Evolutionary conservation across 1,140 invertebrate species (phyloP), one percentile per base, ranked within the genome.

Genomic region (Vanessa atalanta): DNA sequence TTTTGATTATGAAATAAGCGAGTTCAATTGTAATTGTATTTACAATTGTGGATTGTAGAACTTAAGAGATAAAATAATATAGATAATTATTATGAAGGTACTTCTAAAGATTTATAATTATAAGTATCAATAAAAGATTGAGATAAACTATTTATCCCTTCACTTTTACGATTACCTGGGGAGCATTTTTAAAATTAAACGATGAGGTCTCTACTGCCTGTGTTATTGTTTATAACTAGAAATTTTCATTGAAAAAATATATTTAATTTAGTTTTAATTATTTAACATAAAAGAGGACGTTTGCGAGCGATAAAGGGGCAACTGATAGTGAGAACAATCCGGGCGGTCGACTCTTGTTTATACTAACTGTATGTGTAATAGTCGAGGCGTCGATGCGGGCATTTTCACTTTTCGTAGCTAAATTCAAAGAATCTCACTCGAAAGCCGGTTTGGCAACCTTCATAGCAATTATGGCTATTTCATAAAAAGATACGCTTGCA

Each of bases 391-490:
- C 68, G 65, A 76, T 75, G 75, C 76, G 70, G 70, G 72, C 70
- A 84, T 83, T 88, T 88, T 88, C 86, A 85, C 86, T 88, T 88
- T 86, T 83, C 76, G 79, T 79, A 61, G 65, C 64, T 71, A 76
- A 81, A 81, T 79, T 71, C 71, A 70, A 77, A 83, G 74, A 78
- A 73, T 65, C 55, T 51, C n/a, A 61, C 60, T 31, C 48, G 65
- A 60, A 61, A 69, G 43, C 72, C 57, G 65, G 72, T 69, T 65
- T 26, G 16, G 61, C 70, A 47, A 65, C 63, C 61, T 71, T 65
- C 47, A 31, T 60, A 26, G 23, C 55, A 26, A 71, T 64, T 50
- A 71, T 64, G 47, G 61, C 16, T 60, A 48, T 71, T 64, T 60
- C 47, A 64, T 72, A 55, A 64, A 73, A 66, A 73, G 65, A 73